phyloP scores from a whole-genome alignment of 2,113 vertebrate species.

The Petrocephalus microphthalmus region DNA sequence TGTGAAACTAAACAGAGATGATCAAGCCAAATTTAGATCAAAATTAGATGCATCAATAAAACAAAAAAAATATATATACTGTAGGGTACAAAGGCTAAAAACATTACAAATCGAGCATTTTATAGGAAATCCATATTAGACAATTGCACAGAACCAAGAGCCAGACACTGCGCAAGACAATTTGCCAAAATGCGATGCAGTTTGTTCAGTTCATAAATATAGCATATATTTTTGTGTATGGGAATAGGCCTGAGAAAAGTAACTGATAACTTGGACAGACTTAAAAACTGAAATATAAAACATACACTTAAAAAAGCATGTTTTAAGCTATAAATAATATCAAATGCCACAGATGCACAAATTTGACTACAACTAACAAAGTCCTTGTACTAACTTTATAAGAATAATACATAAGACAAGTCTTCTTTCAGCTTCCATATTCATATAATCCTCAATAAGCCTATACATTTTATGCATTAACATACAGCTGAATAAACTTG shows the following conservation, averaged over 20 bases:
- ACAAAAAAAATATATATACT: constrained; percentile 15
- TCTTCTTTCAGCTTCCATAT: neutral
- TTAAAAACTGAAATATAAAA: constrained; percentile 15
- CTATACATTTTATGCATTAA: neutral
- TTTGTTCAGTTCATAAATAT: constrained; percentile 41
- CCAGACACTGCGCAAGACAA: constrained; percentile 37
- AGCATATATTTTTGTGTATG: constrained; percentile 36
- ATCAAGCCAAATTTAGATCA: neutral
- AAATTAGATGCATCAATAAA: neutral
- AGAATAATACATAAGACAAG: constrained; percentile 1
- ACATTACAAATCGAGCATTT: constrained; percentile 3
- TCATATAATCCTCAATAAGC: neutral
- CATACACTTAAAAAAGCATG: constrained; percentile 14
- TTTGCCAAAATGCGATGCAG: constrained; percentile 38
- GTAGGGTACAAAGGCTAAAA: neutral
- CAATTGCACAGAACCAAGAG: constrained; percentile 45
- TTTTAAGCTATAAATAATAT: constrained; percentile 29
- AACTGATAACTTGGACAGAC: neutral
- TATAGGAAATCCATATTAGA: constrained; percentile 24
- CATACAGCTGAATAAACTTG: neutral
- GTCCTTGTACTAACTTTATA: neutral
- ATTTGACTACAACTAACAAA: neutral
- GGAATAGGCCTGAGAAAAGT: constrained; percentile 52
- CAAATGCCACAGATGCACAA: constrained; percentile 19
- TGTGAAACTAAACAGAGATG: neutral